These are phyloP conservation scores for Ectemnius continuus DNA, from an alignment of 2,888 invertebrate species.

Conservation along the genomic window DNA sequence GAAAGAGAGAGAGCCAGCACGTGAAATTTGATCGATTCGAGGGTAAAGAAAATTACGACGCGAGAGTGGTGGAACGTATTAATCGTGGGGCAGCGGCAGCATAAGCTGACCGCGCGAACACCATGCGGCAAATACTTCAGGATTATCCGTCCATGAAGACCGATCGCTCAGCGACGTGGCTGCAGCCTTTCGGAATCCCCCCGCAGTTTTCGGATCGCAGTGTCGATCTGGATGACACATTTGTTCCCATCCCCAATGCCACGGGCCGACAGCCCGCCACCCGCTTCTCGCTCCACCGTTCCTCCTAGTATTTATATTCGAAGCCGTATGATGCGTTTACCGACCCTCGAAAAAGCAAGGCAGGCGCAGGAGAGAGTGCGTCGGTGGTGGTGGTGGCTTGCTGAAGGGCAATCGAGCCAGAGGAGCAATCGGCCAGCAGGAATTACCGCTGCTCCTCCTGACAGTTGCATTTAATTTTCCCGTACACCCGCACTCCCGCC, in stretches of 20 bases:
- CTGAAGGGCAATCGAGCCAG: conserved; percentile 49
- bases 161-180: conserved; percentile 64
- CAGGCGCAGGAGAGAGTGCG: conserved; percentile 27
- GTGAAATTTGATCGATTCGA: conserved; percentile 43
- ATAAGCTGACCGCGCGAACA: conserved; percentile 24
- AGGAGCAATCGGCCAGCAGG: conserved; percentile 36
- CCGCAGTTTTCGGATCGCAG: conserved; percentile 44
- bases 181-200: conserved; percentile 57
- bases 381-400: too few relatives aligned
- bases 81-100: conserved; percentile 37
- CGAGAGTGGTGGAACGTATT: conserved; percentile 40
- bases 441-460: conserved; percentile 52
- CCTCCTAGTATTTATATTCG: conserved; percentile 63
- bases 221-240: conserved; percentile 64
- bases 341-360: conserved; percentile 51
- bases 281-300: conserved; percentile 11
- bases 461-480: conserved; percentile 69
- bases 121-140: conserved; percentile 43
- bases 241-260: conserved; percentile 60
- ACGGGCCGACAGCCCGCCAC: conserved; percentile 34
- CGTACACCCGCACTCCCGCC: neutral
- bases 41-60: conserved; percentile 40
- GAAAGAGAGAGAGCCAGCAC: neutral
- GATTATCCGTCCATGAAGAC: conserved; percentile 62
- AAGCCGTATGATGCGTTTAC: conserved; percentile 61